A percentile compares a stretch with the other conserved stretches of the same genome.
Conservation (phyloP, 2,113 vertebrate genomes). For the Cyanoliseus patagonus region DNA sequence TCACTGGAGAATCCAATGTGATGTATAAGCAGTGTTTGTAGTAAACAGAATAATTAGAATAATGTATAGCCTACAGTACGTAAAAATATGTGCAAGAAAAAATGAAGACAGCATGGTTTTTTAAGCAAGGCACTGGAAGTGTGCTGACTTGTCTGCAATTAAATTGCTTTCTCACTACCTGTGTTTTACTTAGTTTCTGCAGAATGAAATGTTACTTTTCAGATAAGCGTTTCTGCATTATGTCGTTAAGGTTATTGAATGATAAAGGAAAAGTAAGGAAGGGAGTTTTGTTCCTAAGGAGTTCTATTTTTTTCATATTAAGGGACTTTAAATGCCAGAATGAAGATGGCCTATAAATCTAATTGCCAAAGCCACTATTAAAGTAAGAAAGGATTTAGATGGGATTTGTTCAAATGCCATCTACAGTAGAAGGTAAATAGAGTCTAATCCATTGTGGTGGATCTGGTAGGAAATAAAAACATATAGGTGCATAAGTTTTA, state of each 20-base stretch:
- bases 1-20: not conserved
- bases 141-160: not conserved
- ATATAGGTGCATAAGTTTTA: not conserved
- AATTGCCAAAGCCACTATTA: constrained; percentile 27
- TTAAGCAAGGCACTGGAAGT: not conserved
- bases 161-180: not conserved
- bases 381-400: constrained; percentile 7
- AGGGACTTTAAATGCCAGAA: constrained; percentile 28
- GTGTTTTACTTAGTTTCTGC: not conserved
- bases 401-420: constrained; percentile 49
- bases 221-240: not conserved
- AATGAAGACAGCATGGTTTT: not conserved
- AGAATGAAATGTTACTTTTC: not conserved
- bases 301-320: not conserved
- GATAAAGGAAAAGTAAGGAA: not conserved
- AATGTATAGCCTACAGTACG: not conserved
- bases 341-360: not conserved
- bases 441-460: not conserved
- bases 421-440: not conserved
- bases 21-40: not conserved
- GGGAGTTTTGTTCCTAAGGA: not conserved
- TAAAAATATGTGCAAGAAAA: not conserved
- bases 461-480: constrained; percentile 18
- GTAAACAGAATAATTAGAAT: constrained; percentile 8
- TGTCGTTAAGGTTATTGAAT: not conserved